Evolutionary conservation across 2,113 vertebrate genomes (phyloP).

Genomic region (Anolis carolinensis): DNA sequence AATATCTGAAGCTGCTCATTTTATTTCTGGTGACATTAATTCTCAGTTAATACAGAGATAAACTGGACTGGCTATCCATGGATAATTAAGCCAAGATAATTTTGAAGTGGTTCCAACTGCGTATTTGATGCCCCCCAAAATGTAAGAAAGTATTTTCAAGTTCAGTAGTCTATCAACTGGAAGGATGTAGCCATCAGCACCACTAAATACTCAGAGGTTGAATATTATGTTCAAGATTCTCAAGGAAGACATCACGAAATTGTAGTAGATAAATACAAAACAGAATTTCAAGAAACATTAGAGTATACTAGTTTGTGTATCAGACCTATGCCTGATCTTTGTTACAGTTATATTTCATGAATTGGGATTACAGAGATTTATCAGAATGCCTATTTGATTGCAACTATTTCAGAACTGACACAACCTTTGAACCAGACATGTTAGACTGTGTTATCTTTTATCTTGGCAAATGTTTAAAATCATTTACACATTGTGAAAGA

Average conservation of each 20-base stretch:
- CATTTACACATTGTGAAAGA: slow-evolving; percentile 14
- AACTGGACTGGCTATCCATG: neutral
- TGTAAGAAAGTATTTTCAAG: neutral
- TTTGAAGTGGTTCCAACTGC: neutral
- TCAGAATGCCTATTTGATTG: neutral
- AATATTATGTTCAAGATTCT: too few relatives aligned
- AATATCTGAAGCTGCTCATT: neutral
- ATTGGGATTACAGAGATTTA: neutral
- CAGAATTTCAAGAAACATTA: too few relatives aligned
- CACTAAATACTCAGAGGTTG: too few relatives aligned
- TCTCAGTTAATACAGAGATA: neutral
- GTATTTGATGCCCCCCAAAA: neutral
- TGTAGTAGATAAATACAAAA: too few relatives aligned
- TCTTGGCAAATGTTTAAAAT: neutral
- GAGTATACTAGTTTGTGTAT: neutral
- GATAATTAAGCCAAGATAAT: neutral
- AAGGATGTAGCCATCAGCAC: too few relatives aligned
- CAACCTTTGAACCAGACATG: neutral
- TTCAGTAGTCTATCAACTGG: too few relatives aligned
- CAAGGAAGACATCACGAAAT: too few relatives aligned
- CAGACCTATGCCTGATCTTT: neutral
- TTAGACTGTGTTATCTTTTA: neutral
- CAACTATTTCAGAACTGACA: too few relatives aligned
- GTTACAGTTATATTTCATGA: neutral
- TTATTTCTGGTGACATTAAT: neutral